Conservation (phyloP, 1,140 invertebrate genomes). For the Trigoniulus corallinus region DNA sequence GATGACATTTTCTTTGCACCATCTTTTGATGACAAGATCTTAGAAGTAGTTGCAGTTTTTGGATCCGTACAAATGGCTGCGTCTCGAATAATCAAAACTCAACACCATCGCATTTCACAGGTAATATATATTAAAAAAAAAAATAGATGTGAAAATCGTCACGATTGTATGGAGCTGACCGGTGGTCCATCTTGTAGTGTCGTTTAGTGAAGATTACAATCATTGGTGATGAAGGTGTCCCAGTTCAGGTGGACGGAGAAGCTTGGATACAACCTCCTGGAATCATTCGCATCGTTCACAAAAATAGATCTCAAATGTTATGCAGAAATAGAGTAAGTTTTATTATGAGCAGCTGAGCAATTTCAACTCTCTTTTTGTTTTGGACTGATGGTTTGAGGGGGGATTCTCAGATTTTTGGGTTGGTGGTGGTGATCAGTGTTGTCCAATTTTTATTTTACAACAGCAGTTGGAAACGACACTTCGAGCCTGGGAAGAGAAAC, state of each 20-base stretch:
- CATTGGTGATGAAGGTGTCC: constrained; percentile 70
- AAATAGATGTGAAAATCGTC: neutral
- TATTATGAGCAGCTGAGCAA: neutral
- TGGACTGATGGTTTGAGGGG: too few species aligned
- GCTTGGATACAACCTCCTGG: constrained; percentile 96
- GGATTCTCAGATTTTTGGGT: too few species aligned
- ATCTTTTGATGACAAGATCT: constrained; percentile 78
- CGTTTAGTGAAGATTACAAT: constrained; percentile 90
- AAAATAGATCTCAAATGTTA: constrained; percentile 91
- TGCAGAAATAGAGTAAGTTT: constrained; percentile 59
- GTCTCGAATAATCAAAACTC: constrained; percentile 79
- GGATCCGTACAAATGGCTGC: constrained; percentile 94
- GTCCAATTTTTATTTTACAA: neutral
- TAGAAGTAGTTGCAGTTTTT: constrained; percentile 92
- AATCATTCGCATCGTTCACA: constrained; percentile 86
- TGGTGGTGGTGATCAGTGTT: too few species aligned
- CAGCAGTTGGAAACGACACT: constrained; percentile 72
- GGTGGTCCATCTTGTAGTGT: constrained; percentile 56
- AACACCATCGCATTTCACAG: constrained; percentile 88
- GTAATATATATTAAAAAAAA: too few species aligned
- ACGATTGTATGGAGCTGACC: too few species aligned
- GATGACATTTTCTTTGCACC: constrained; percentile 74
- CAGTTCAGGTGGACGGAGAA: constrained; percentile 90
- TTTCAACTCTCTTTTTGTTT: too few species aligned
- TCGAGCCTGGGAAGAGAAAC: constrained; percentile 86